Percentiles rank a stretch among this genome's conserved stretches.
These are phyloP conservation scores for Caenorhabditis parvicauda DNA, from an alignment of 2,888 invertebrate genomes.

Conservation along the genomic window DNA sequence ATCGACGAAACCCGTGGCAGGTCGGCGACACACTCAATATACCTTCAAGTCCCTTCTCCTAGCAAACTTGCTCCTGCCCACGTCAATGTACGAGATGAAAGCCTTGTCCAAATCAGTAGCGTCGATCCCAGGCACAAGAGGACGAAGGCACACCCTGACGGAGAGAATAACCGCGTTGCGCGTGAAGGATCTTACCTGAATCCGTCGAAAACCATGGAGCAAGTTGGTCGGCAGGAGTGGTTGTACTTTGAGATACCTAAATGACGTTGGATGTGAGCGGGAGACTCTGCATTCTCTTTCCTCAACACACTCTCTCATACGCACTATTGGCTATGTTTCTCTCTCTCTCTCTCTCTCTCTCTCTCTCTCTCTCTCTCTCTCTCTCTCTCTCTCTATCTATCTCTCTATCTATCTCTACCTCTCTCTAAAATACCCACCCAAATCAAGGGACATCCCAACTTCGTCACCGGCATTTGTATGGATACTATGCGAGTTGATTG, in stretches of 20 bases:
- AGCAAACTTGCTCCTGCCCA: slow-evolving; percentile 53
- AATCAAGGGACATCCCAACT: slow-evolving; percentile 58
- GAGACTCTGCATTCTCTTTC: no score
- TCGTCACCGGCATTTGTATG: slow-evolving; percentile 58
- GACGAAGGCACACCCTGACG: slow-evolving; percentile 53
- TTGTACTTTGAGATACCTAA: slow-evolving; percentile 52
- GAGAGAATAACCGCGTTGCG: background rate
- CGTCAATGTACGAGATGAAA: slow-evolving; percentile 60
- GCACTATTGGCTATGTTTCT: no score
- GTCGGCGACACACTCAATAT: background rate
- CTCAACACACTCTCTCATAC: no score
- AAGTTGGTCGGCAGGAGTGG: slow-evolving; percentile 58
- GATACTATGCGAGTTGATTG: slow-evolving; percentile 61
- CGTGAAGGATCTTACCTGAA: slow-evolving; percentile 6
- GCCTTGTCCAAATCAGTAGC: slow-evolving; percentile 29
- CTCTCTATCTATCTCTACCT: no score
- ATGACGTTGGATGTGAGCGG: no score
- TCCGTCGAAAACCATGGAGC: slow-evolving; percentile 60
- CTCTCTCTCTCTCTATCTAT: no score
- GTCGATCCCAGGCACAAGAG: slow-evolving; percentile 44
- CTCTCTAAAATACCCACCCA: slow-evolving; percentile 40
- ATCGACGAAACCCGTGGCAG: no score
- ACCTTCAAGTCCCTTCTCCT: slow-evolving; percentile 39
- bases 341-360: background rate
- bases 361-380: background rate